Evolutionary conservation across 2,797 vertebrate genomes (phyloP), one percentile per base, ranked within the genome.

Genomic region (Eremophila alpestris): DNA sequence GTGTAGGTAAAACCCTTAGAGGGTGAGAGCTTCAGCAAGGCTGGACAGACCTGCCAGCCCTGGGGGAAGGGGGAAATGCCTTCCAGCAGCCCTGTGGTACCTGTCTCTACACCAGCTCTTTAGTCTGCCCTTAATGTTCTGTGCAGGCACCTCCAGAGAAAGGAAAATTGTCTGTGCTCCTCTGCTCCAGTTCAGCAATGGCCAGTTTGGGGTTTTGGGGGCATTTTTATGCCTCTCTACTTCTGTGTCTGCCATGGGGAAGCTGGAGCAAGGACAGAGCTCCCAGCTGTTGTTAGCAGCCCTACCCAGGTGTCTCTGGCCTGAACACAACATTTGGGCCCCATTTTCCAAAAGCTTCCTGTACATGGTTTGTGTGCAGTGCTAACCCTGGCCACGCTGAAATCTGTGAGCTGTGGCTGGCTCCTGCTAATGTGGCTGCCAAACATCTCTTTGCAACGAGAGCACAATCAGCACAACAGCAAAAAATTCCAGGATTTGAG

Each of bases 321-420:
- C 17, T 34, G 63, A 74, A 40, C n/a, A 9, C n/a, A 36, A 9
- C 12, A 16, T 21, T 45, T 34, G 26, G 48, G 55, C 13, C 54
- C 4, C 0, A 46, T 92, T 85, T 59, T 40, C 43, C 45, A 58
- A 58, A 79, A 11, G 26, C 52, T 68, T 77, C n/a, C 14, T n/a
- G n/a, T 29, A 4, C 7, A 0, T 5, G 48, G 16, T n/a, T 86
- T 2, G 1, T 59, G 38, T 23, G 34, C 51, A 23, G 34, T 7
- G 15, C 49, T 5, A 56, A 17, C 45, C 55, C 14, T 38, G 86
- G 63, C 38, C 64, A 52, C 0, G 2, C 24, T 43, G 24, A 32
- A 29, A 32, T 23, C 48, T 56, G 34, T 54, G 67, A 74, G 67
- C 60, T 1, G 1, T 74, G 41, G 11, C 19, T 65, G 75, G 21